Evolutionary conservation across 2,797 vertebrate species (phyloP).

Genomic region (Rhadinocentrus ornatus): DNA sequence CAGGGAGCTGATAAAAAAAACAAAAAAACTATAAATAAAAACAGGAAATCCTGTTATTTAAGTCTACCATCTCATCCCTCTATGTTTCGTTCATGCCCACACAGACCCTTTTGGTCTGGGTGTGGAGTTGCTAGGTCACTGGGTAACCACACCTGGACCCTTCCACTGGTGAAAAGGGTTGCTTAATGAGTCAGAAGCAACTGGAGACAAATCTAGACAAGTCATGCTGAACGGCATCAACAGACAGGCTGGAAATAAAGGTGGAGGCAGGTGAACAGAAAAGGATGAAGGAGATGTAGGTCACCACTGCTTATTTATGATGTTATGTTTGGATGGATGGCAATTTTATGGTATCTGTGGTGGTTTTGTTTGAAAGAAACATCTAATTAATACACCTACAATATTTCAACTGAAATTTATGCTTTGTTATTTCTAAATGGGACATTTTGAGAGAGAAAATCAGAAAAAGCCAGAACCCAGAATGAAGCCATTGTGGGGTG

Average conservation of each 20-base stretch:
- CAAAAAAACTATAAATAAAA: conserved; percentile 57
- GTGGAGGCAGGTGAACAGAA: conserved; percentile 12
- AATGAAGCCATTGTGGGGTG: conserved; percentile 16
- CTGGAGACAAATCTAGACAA: conserved; percentile 63
- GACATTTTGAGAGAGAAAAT: conserved; percentile 7
- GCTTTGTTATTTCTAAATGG: conserved; percentile 11
- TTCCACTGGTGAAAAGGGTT: conserved; percentile 35
- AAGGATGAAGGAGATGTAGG: conserved; percentile 30
- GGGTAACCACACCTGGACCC: conserved; percentile 50
- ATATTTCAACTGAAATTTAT: conserved; percentile 7
- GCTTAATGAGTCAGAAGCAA: conserved; percentile 64
- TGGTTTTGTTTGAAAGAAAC: conserved; percentile 31
- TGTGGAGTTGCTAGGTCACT: conserved; percentile 56
- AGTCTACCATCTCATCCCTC: not conserved
- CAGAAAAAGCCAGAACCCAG: conserved; percentile 23
- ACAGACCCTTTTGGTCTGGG: conserved; percentile 28
- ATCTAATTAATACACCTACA: conserved; percentile 15
- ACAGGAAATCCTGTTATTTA: no score
- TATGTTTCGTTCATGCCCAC: conserved; percentile 51
- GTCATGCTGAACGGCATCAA: conserved; percentile 43
- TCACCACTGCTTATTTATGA: conserved; percentile 36
- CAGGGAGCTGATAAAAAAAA: conserved; percentile 64
- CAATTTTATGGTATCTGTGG: conserved; percentile 3
- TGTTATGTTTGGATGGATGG: conserved; percentile 43
- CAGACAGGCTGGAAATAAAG: conserved; percentile 48